Evolutionary conservation across 2,797 vertebrate genomes (phyloP), one percentile per base, ranked within the genome.

Genomic region (Xenopus petersii): DNA sequence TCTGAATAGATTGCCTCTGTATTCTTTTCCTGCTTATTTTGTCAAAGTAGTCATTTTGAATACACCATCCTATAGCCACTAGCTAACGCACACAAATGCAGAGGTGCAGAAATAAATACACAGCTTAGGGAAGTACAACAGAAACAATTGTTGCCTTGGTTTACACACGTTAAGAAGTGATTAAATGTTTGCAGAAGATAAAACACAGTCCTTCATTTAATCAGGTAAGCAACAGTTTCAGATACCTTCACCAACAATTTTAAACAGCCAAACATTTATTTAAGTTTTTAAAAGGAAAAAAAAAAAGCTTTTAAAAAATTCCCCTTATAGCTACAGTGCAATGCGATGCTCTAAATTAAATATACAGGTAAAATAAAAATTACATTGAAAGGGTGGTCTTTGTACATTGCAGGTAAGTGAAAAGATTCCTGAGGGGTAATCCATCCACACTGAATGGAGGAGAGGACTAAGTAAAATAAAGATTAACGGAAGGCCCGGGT

Each of bases 241-340:
- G 33, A 64, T 33, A 46, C 30, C 26, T 49, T 60, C 64, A 69
- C 36, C 61, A 55, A 21, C 63, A 74, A 74, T 60, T 61, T 74
- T 73, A 60, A 60, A 74, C 76, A 79, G 76, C 73, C 76, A 79
- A 79, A 79, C 76, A 79, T 79, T 79, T 79, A 79, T 79, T 79
- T 59, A 70, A 79, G 61, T 79, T 51, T 51, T 70, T 70, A 69
- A 79, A 79, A 79, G 66, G 62, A 69, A 69, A 69, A 56, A 64
- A 64, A 68, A 55, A 77, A 47, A 67, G 75, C 64, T 68, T 78
- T 59, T 74, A 73, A 75, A 74, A 79, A 70, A 42, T 42, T 79
- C 67, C 71, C 76, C 76, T 70, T 79, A 42, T 78, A 70, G 71
- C 76, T 79, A 79, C 76, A 79, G 71, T 79, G 76, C 76, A 79